These are phyloP conservation scores for Eupithecia insigniata DNA, from an alignment of 2,888 invertebrate genomes.

Conservation along the genomic window DNA sequence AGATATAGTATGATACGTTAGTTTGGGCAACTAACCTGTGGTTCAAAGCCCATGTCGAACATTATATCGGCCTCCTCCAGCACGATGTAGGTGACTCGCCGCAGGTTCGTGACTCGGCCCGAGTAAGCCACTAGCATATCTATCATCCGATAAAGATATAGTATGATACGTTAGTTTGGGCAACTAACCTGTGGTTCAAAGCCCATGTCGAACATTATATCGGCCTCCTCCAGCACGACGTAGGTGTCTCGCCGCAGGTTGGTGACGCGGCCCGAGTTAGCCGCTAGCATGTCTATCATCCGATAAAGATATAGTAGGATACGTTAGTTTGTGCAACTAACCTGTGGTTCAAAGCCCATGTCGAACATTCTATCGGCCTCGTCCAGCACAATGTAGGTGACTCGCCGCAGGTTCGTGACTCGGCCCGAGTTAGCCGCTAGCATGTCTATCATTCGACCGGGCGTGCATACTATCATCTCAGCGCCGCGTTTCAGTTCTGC, in stretches of 20 bases:
- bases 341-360: conserved; percentile 99
- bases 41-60: conserved; percentile 99
- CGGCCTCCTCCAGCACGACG: conserved; percentile 99
- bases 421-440: conserved; percentile 98
- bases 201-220: conserved; percentile 99
- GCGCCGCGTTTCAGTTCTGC: conserved; percentile 98
- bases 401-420: conserved; percentile 98
- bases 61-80: conserved; percentile 99
- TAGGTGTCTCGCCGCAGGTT: conserved; percentile 98
- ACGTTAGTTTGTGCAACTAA: conserved; percentile 48
- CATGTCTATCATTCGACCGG: conserved; percentile 99
- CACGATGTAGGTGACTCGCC: conserved; percentile 98
- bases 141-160: too few species aligned
- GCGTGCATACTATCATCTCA: conserved; percentile 99
- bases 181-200: conserved; percentile 94
- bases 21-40: conserved; percentile 85
- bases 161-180: not conserved
- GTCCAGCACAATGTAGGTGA: conserved; percentile 98
- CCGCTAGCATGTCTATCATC: conserved; percentile 91
- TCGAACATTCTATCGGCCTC: conserved; percentile 99
- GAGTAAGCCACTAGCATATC: conserved; percentile 98
- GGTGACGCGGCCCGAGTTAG: conserved; percentile 98
- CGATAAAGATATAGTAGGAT: not conserved
- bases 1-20: not conserved
- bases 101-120: conserved; percentile 97